These are phyloP conservation scores for Catotricha subobsoleta DNA, from an alignment of 2,888 invertebrate species.

Conservation along the genomic window DNA sequence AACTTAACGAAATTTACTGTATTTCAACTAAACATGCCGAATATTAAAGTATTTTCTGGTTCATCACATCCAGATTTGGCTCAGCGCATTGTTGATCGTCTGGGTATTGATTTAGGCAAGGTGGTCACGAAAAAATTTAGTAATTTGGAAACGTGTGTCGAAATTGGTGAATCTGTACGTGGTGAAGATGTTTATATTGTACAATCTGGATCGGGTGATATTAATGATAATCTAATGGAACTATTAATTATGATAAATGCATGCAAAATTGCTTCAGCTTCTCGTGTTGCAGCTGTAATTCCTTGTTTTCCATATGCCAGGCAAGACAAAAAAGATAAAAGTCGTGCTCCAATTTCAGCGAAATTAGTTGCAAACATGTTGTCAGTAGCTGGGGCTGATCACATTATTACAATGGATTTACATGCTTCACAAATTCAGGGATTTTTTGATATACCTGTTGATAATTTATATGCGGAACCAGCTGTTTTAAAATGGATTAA, in stretches of 20 bases:
- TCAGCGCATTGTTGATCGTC: conserved; percentile 88
- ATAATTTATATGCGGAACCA: conserved; percentile 81
- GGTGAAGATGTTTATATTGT: conserved; percentile 89
- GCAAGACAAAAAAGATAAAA: conserved; percentile 85
- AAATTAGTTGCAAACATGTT: conserved; percentile 80
- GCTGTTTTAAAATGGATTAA: conserved; percentile 82
- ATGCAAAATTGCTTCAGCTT: conserved; percentile 82
- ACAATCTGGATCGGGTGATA: conserved; percentile 77
- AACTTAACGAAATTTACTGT: conserved; percentile 37
- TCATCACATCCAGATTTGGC: conserved; percentile 95
- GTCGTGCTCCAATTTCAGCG: conserved; percentile 77
- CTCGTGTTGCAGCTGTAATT: conserved; percentile 76
- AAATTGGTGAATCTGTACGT: conserved; percentile 78
- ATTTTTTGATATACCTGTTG: conserved; percentile 85
- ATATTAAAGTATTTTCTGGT: conserved; percentile 98
- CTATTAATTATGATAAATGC: conserved; percentile 85
- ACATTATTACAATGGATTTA: conserved; percentile 83
- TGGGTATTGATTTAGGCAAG: conserved; percentile 94
- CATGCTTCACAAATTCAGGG: conserved; percentile 89
- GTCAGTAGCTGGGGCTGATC: conserved; percentile 78
- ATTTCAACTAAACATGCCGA: conserved; percentile 65
- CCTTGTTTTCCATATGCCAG: conserved; percentile 84
- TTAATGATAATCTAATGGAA: conserved; percentile 86
- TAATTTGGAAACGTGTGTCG: conserved; percentile 95
- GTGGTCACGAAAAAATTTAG: conserved; percentile 99